Evolutionary conservation across 2,797 vertebrate genomes (phyloP), one percentile per base, ranked within the genome.

Genomic region (Paguma larvata): DNA sequence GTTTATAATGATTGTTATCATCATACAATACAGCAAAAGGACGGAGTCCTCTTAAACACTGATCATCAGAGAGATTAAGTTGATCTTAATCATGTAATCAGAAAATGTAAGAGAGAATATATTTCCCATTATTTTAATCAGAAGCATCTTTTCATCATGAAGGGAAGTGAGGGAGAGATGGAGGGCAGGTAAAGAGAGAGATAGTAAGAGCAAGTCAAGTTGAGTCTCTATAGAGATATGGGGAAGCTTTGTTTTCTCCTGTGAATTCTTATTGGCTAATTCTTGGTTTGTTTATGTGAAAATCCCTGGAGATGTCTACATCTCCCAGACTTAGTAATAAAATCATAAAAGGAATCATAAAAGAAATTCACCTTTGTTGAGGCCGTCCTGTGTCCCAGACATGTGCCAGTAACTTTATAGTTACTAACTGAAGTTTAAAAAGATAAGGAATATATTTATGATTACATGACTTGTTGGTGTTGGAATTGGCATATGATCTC

Each of bases 41-140:
- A 25, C 46, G 56, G n/a, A 44, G 41, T 75, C 84, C 6, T 85
- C 34, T 93, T 93, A 72, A 82, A 44, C 51, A 48, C 41, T 32
- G 63, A 93, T 70, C 44, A 56, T 56, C n/a, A 67, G 80, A 89
- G 53, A 78, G 80, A 70, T 93, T 65, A 93, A 70, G 23, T 86
- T 89, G 38, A 93, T 93, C 51, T 93, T 87, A 95, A 92, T 95
- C 65, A 95, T 38, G 70, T 93, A 94, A 95, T 94, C 53, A 85
- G 91, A 84, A 89, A 72, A 91, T 53, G 72, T n/a, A 59, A 1
- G 32, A 51, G 46, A 91, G 38, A 73, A 44, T 21, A 25, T 85
- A 70, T 56, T 75, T 80, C 27, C 30, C n/a, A 19, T 84, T 91
- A 67, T 94, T 95, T 86, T 87, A 95, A 96, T 95, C 68, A 96